These are phyloP conservation scores for Linnaemya vulpina DNA, from an alignment of 2,888 invertebrate genomes.

Conservation along the genomic window DNA sequence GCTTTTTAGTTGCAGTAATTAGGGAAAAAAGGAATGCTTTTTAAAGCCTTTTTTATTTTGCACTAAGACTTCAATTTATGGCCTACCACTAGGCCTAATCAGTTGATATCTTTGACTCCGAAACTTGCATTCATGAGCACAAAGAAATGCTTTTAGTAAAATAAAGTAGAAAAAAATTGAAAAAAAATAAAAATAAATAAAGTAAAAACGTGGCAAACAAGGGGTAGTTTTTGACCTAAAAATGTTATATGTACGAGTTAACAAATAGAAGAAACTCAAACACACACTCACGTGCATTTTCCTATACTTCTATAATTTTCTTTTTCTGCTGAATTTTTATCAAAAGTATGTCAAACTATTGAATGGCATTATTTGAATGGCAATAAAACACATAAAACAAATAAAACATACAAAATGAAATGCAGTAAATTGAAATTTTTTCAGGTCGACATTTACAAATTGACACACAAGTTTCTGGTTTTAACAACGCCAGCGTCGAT, in stretches of 20 bases:
- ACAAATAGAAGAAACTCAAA: slow-evolving; percentile 21
- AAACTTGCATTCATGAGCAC: slow-evolving; percentile 2
- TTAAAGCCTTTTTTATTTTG: too few species aligned
- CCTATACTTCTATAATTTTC: slow-evolving; percentile 4
- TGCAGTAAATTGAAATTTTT: slow-evolving; percentile 20
- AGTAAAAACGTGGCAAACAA: slow-evolving; percentile 38
- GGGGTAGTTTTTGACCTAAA: slow-evolving; percentile 72
- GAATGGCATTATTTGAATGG: slow-evolving; percentile 54
- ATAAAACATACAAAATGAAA: not conserved
- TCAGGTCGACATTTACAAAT: slow-evolving; percentile 27
- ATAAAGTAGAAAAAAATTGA: slow-evolving; percentile 17
- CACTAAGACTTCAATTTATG: not conserved
- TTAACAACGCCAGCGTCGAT: slow-evolving; percentile 18
- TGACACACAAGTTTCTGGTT: slow-evolving; percentile 38
- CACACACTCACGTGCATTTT: slow-evolving; percentile 27
- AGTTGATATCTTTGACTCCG: not conserved
- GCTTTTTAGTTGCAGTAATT: too few species aligned
- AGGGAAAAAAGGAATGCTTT: too few species aligned
- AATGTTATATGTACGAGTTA: slow-evolving; percentile 20
- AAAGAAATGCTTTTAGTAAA: slow-evolving; percentile 8
- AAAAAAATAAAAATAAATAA: not conserved
- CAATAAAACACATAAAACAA: slow-evolving; percentile 40
- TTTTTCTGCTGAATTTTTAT: slow-evolving; percentile 21
- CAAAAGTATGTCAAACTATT: slow-evolving; percentile 50
- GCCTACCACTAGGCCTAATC: not conserved